phyloP scores from a whole-genome alignment of 2,888 invertebrate genomes.

The Yponomeuta plumbellus region DNA sequence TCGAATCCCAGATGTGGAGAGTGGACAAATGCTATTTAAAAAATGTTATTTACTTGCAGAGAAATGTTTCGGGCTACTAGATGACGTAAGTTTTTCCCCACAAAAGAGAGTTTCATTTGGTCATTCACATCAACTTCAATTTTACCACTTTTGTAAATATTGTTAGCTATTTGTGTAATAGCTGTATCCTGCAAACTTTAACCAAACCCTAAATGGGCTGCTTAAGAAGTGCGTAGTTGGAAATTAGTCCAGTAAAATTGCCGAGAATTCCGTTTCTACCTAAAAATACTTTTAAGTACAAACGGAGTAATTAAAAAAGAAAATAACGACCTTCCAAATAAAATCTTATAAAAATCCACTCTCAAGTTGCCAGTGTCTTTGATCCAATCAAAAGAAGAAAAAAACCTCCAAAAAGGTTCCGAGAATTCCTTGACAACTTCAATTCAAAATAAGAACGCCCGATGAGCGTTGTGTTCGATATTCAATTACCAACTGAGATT shows the following conservation, averaged over 20 bases:
- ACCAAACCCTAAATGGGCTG: too few species aligned
- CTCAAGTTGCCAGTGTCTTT: background rate
- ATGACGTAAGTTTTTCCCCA: too few species aligned
- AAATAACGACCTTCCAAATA: background rate
- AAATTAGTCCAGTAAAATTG: too few species aligned
- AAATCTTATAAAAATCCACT: background rate
- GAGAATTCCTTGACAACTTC: background rate
- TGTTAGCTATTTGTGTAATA: too few species aligned
- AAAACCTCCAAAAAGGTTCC: background rate
- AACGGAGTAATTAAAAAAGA: background rate
- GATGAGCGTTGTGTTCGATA: background rate
- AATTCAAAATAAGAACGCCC: background rate
- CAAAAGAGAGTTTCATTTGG: too few species aligned
- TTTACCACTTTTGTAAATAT: too few species aligned
- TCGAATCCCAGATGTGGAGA: background rate
- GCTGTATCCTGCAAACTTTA: too few species aligned
- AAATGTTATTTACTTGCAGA: background rate
- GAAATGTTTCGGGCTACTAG: too few species aligned
- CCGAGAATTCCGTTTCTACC: too few species aligned
- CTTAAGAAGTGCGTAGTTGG: too few species aligned
- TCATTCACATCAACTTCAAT: too few species aligned
- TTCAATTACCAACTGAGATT: constrained; percentile 5
- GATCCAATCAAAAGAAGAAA: background rate
- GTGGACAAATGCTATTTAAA: background rate
- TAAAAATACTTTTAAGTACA: too few species aligned